Conservation (phyloP, 2,888 invertebrate genomes). For the Drosophila limbata region DNA sequence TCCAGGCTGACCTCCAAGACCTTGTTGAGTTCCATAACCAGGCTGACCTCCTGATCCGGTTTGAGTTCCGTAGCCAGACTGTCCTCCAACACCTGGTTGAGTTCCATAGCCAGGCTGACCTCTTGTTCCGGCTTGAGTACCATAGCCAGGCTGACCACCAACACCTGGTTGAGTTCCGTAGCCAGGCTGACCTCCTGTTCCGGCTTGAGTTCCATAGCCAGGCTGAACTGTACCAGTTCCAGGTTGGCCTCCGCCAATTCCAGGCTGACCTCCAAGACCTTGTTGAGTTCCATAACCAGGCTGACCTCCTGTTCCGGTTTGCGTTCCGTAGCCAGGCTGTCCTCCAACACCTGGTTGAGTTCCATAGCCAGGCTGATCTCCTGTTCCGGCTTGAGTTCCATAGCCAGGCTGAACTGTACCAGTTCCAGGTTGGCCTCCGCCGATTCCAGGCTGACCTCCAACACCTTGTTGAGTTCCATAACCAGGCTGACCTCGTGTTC, state of each 20-base stretch:
- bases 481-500: constrained; percentile 28
- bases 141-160: constrained; percentile 18
- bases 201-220: background rate
- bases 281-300: constrained; percentile 11
- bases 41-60: constrained; percentile 20
- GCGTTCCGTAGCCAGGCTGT: constrained; percentile 3
- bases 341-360: constrained; percentile 4
- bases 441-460: constrained; percentile 3
- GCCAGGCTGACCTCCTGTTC: constrained; percentile 10
- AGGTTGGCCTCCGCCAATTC: constrained; percentile 11
- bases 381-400: constrained; percentile 19
- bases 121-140: constrained; percentile 14
- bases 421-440: background rate
- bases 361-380: constrained; percentile 25
- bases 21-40: constrained; percentile 26
- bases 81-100: constrained; percentile 4
- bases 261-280: constrained; percentile 16
- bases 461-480: constrained; percentile 20
- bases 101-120: constrained; percentile 22
- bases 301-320: constrained; percentile 23
- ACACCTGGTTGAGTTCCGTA: constrained; percentile 28
- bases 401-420: constrained; percentile 21
- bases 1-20: constrained; percentile 15
- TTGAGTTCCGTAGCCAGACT: background rate
- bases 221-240: constrained; percentile 13